A percentile compares a stretch with the other conserved stretches of the same genome.
Evolutionary conservation across 2,113 vertebrate genomes (phyloP).

Genomic region (Xenopus laevis): DNA sequence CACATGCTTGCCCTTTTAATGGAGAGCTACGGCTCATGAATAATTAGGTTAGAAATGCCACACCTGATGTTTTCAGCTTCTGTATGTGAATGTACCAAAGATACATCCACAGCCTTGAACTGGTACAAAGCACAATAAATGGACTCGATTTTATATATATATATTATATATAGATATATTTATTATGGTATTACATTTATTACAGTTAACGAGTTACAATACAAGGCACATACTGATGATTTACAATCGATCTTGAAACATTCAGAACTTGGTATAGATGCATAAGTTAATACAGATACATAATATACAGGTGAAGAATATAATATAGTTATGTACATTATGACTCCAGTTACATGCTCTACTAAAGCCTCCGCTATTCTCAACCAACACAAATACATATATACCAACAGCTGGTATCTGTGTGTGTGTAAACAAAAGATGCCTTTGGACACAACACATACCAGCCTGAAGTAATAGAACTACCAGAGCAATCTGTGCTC

Average conservation of each 20-base stretch:
- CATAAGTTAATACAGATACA: constrained; percentile 59
- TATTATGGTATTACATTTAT: constrained; percentile 61
- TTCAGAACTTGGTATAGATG: constrained; percentile 57
- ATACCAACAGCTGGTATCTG: constrained; percentile 26
- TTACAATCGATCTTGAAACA: constrained; percentile 60
- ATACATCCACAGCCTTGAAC: too few species aligned
- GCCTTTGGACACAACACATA: constrained; percentile 27
- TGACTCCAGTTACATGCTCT: constrained; percentile 55
- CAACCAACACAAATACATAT: constrained; percentile 25
- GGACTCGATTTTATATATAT: constrained; percentile 25
- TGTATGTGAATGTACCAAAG: too few species aligned
- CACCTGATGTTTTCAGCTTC: too few species aligned
- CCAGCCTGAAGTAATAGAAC: constrained; percentile 21
- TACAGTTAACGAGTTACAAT: constrained; percentile 60
- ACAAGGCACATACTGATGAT: constrained; percentile 64
- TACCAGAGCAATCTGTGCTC: constrained; percentile 22
- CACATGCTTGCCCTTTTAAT: too few species aligned
- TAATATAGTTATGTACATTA: constrained; percentile 57
- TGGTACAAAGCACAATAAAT: not conserved
- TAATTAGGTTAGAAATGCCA: too few species aligned
- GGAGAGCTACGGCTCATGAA: too few species aligned
- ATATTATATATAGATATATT: constrained; percentile 25
- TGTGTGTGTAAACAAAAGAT: constrained; percentile 21
- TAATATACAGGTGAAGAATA: constrained; percentile 52
- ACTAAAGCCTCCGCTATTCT: constrained; percentile 47